These are phyloP conservation scores for Perodicticus potto DNA, from an alignment of 2,797 vertebrate species.

Conservation along the genomic window DNA sequence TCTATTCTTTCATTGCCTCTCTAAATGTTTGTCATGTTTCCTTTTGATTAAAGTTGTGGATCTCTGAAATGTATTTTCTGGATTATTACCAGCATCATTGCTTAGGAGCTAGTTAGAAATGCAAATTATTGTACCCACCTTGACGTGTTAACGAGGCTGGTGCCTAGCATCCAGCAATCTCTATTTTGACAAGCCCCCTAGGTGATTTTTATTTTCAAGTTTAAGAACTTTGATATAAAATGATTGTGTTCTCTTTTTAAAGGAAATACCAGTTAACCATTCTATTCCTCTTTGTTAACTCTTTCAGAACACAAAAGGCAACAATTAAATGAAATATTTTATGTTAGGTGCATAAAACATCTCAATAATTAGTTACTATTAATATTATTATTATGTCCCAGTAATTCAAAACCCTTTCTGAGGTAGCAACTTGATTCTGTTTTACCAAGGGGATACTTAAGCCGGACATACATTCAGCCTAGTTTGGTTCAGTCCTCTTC, in stretches of 20 bases:
- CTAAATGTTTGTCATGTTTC: background rate
- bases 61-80: background rate
- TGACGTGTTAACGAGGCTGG: background rate
- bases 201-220: conserved; percentile 17
- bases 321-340: background rate
- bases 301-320: background rate
- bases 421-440: conserved; percentile 14
- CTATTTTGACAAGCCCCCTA: background rate
- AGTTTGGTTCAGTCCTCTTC: background rate
- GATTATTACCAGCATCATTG: background rate
- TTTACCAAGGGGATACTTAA: conserved; percentile 13
- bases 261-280: background rate
- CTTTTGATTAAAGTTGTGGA: background rate
- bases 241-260: conserved; percentile 27
- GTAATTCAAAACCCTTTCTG: conserved; percentile 52
- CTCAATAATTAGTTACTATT: background rate
- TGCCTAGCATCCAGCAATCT: background rate
- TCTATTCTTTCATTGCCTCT: background rate
- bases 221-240: background rate
- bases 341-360: background rate
- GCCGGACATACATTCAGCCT: background rate
- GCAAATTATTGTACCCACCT: background rate
- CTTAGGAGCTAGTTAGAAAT: conserved; percentile 22
- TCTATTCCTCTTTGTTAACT: background rate
- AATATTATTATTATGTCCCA: background rate